Base-by-base conservation (phyloP, 2,113 vertebrate species). In the Corvus moneduloides region DNA sequence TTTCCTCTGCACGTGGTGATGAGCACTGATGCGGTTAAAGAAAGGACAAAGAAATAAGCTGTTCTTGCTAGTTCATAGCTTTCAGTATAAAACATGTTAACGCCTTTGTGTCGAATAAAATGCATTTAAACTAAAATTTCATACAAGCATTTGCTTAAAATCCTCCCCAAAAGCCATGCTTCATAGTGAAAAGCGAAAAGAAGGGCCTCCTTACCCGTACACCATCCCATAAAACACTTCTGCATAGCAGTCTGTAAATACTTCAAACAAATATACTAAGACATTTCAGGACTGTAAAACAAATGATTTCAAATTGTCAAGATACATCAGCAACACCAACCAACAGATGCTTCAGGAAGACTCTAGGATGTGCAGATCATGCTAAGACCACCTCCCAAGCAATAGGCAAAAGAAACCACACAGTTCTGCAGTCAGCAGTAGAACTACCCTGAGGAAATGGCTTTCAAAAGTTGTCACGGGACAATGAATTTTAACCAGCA, bases 371-470 rank as follows among this genome's bases (percentile, higher is more conserved):
- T 28, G 86, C 79, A 96, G 43, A 80, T 77, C 91, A 90, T 87
- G 93, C 94, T 94, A 86, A 92, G 80, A 97, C 59, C 74, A 79
- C 58, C 94, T 96, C 94, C 89, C 87, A 96, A 93, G 96, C 95
- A 97, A 85, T 3, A 95, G 85, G 88, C 74, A 94, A 92, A 97
- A 97, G 88, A 97, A 96, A 95, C 81, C 88, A 91, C 85, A 81
- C 66, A 95, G 87, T 90, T 95, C 93, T 95, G 87, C 55, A 96
- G 92, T 95, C 88, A 95, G 94, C 90, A 95, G 94, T 90, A 61
- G 89, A 91, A 87, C 24, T 52, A n/a, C 68, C 68, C 68, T 61
- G 85, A 95, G 91, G 89, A 95, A 97, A 97, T 33, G 56, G 44
- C 48, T 64, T 91, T 96, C 91, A 87, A 74, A 90, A 92, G 95